phyloP scores from a whole-genome alignment of 1,140 invertebrate species.

The Procambarus virginalis region DNA sequence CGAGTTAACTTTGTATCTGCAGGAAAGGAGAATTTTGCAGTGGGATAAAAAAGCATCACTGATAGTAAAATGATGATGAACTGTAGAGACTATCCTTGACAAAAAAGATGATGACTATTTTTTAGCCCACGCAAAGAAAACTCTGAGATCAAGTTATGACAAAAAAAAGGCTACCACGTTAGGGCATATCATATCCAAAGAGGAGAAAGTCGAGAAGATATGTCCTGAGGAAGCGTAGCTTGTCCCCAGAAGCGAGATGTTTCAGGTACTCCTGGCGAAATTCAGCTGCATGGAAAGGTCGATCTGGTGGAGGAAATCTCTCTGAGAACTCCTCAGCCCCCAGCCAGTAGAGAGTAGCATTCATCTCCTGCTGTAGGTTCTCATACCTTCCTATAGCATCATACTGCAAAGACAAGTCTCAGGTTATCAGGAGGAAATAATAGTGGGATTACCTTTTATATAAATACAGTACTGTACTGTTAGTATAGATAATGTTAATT shows the following conservation, averaged over 20 bases:
- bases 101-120: too few species aligned
- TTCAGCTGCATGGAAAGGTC: slow-evolving; percentile 18
- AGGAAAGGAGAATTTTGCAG: too few species aligned
- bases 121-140: too few species aligned
- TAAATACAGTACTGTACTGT: background rate
- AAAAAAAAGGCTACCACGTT: background rate
- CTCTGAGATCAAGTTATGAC: background rate
- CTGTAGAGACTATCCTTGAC: too few species aligned
- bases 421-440: background rate
- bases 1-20: too few species aligned
- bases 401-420: slow-evolving; percentile 6
- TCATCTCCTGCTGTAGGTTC: slow-evolving; percentile 36
- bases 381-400: slow-evolving; percentile 44
- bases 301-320: slow-evolving; percentile 18
- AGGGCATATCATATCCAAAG: slow-evolving; percentile 53
- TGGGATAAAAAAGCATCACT: too few species aligned
- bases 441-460: background rate
- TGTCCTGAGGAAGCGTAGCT: slow-evolving; percentile 43
- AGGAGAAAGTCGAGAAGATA: slow-evolving; percentile 52
- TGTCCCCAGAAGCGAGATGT: slow-evolving; percentile 15
- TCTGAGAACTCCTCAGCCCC: slow-evolving; percentile 11
- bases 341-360: slow-evolving; percentile 32
- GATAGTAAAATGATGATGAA: too few species aligned
- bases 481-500: too few species aligned
- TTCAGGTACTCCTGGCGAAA: background rate